These are phyloP conservation scores for Anthonomus grandis DNA, from an alignment of 1,140 invertebrate species.

Conservation along the genomic window DNA sequence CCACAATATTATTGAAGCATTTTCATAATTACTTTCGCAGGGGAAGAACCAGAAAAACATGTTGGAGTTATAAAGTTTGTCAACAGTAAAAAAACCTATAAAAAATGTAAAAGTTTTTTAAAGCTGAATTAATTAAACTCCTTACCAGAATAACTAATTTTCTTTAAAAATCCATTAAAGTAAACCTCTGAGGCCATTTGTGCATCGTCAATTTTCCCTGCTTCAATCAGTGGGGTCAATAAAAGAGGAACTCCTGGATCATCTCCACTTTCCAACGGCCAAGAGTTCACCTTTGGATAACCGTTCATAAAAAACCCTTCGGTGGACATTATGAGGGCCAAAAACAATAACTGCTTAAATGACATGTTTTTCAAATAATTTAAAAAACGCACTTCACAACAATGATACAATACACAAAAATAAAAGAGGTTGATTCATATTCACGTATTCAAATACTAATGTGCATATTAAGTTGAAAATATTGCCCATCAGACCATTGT, in stretches of 20 bases:
- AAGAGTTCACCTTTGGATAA: no score
- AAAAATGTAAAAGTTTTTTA: conserved; percentile 37
- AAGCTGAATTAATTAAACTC: background rate
- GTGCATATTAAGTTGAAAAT: no score
- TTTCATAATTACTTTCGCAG: conserved; percentile 50
- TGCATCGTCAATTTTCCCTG: conserved; percentile 51
- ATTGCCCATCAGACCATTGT: no score
- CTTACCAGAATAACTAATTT: conserved; percentile 33
- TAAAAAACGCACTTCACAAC: no score
- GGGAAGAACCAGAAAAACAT: conserved; percentile 80
- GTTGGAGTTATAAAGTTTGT: conserved; percentile 64
- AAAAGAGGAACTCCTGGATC: conserved; percentile 11
- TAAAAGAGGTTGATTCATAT: no score
- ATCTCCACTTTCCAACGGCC: background rate
- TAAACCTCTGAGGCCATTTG: conserved; percentile 25
- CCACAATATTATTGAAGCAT: conserved; percentile 68
- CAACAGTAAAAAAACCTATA: conserved; percentile 69
- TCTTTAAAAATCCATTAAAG: conserved; percentile 39
- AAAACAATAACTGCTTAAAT: no score
- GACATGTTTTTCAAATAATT: no score
- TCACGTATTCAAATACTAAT: no score
- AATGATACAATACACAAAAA: no score
- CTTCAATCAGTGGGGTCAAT: conserved; percentile 46
- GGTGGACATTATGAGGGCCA: no score
- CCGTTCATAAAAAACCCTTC: no score